Percentiles rank a stretch among this genome's conserved stretches.
These are phyloP conservation scores for Caenorhabditis sulstoni DNA, from an alignment of 2,888 invertebrate species.

Conservation along the genomic window DNA sequence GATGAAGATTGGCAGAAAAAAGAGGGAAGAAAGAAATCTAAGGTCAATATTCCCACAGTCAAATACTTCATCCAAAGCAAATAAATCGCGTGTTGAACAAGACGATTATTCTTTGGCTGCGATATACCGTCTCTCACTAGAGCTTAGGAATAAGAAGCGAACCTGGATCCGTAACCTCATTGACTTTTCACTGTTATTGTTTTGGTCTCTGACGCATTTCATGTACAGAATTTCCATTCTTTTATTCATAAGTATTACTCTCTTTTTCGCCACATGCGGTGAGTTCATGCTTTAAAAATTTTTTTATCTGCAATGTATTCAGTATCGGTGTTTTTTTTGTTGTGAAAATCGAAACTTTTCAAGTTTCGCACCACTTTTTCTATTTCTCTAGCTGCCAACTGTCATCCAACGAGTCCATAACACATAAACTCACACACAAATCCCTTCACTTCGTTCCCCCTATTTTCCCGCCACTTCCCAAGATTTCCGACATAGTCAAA, in stretches of 20 bases:
- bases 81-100: constrained; percentile 66
- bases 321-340: background rate
- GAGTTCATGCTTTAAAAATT: constrained; percentile 10
- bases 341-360: background rate
- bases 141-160: constrained; percentile 49
- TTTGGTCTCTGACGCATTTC: constrained; percentile 1
- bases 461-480: constrained; percentile 11
- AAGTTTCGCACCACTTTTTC: background rate
- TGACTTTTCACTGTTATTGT: constrained; percentile 10
- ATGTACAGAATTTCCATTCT: constrained; percentile 46
- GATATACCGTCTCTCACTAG: constrained; percentile 59
- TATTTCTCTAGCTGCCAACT: background rate
- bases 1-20: constrained; percentile 56
- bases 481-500: constrained; percentile 35
- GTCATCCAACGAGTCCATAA: constrained; percentile 31
- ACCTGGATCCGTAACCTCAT: constrained; percentile 9
- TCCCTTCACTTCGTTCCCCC: constrained; percentile 22
- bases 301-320: background rate
- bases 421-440: constrained; percentile 24
- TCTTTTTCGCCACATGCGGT: constrained; percentile 52
- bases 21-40: constrained; percentile 54
- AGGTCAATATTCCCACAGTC: constrained; percentile 67
- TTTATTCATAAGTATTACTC: constrained; percentile 31
- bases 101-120: constrained; percentile 62
- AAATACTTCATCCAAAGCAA: constrained; percentile 63